These are phyloP conservation scores for Machaerirhynchus nigripectus DNA, from an alignment of 2,113 vertebrate genomes.

Conservation along the genomic window DNA sequence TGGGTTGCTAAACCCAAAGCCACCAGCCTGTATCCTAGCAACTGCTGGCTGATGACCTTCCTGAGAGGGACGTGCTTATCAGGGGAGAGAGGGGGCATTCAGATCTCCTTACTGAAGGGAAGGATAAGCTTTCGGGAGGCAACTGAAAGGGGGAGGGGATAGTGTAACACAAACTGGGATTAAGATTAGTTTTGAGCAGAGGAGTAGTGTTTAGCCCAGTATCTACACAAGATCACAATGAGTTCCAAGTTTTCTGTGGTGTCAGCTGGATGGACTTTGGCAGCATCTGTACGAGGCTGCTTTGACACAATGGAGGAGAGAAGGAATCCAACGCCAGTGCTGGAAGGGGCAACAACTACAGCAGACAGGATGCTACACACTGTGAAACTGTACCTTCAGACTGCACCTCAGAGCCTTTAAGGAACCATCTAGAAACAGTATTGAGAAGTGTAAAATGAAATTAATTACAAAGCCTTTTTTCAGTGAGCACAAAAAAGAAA, in stretches of 20 bases:
- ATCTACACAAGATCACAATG: background rate
- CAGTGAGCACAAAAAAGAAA: background rate
- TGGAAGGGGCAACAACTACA: background rate
- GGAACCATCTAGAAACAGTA: background rate
- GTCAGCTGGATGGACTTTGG: background rate
- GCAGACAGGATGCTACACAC: background rate
- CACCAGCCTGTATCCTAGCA: slow-evolving; percentile 41
- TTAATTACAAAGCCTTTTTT: background rate
- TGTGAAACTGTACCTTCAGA: background rate
- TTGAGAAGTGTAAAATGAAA: background rate
- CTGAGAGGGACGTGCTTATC: slow-evolving; percentile 12
- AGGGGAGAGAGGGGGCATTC: background rate
- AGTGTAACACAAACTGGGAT: background rate
- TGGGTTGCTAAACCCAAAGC: slow-evolving; percentile 16
- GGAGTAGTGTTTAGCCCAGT: background rate
- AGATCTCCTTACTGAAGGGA: slow-evolving; percentile 2
- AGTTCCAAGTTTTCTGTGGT: background rate
- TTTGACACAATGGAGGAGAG: background rate
- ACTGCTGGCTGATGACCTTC: slow-evolving; percentile 50
- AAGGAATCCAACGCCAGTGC: background rate
- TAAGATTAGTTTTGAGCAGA: background rate
- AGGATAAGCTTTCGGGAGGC: background rate
- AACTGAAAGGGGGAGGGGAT: background rate
- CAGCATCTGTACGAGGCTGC: background rate
- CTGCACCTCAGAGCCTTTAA: background rate